phyloP scores from a whole-genome alignment of 2,888 invertebrate species.

The Cataglyphis livida region DNA sequence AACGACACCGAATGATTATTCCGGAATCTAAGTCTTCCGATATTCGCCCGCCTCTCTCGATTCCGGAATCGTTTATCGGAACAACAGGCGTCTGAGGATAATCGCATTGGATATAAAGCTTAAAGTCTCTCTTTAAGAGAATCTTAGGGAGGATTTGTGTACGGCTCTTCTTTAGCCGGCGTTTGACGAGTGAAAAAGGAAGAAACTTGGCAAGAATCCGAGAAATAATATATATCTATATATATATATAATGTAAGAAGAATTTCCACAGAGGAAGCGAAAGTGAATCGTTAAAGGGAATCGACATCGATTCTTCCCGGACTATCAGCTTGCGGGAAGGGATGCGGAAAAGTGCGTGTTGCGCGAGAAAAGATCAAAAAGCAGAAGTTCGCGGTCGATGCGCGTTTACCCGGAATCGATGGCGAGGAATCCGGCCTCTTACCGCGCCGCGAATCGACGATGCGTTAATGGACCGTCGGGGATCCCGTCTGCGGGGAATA shows the following conservation, averaged over 20 bases:
- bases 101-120: slow-evolving; percentile 6
- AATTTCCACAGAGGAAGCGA: neutral
- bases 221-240: neutral
- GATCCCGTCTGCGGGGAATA: neutral
- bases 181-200: neutral
- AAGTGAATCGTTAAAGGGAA: slow-evolving; percentile 1
- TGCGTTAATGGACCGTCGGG: neutral
- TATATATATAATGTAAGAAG: slow-evolving; percentile 4
- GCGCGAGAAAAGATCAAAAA: slow-evolving; percentile 19
- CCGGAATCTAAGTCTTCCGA: slow-evolving; percentile 14
- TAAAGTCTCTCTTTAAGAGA: neutral
- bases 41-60: neutral
- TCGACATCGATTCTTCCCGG: slow-evolving; percentile 3
- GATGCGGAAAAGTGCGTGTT: slow-evolving; percentile 1
- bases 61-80: slow-evolving; percentile 19
- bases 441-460: neutral
- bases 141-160: neutral
- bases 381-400: neutral
- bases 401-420: neutral
- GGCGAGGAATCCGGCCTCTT: neutral
- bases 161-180: neutral
- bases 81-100: slow-evolving; percentile 17
- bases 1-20: neutral
- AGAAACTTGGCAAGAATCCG: neutral
- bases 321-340: slow-evolving; percentile 51